Evolutionary conservation across 1,140 invertebrate genomes (phyloP).

Genomic region (Lordiphosa mommai): DNA sequence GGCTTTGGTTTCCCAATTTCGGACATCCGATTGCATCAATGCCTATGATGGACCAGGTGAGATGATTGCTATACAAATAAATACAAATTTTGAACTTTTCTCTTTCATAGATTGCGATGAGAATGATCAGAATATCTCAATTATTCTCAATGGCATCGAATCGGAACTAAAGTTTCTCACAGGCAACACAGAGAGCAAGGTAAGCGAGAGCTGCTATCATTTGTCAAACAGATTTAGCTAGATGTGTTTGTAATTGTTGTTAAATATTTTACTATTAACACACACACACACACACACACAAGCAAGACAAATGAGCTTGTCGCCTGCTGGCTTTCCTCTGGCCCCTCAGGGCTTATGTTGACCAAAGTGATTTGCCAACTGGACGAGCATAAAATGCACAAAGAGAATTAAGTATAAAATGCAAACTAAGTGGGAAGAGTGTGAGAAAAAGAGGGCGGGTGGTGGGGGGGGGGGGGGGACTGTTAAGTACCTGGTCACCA

Average conservation of each 20-base stretch:
- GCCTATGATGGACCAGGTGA: constrained; percentile 91
- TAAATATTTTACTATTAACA: constrained; percentile 63
- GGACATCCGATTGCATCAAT: constrained; percentile 96
- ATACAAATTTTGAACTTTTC: not conserved
- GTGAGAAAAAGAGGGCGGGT: too few species aligned
- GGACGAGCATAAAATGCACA: constrained; percentile 41
- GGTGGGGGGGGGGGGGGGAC: not conserved
- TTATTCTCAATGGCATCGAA: constrained; percentile 94
- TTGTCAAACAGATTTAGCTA: constrained; percentile 2
- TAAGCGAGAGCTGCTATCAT: constrained; percentile 59
- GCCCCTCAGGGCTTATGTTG: constrained; percentile 4
- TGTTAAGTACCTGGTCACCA: not conserved
- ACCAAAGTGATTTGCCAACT: constrained; percentile 40
- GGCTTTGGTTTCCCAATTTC: constrained; percentile 93
- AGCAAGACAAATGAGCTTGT: constrained; percentile 54
- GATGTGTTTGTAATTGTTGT: constrained; percentile 55
- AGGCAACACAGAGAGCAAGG: constrained; percentile 80
- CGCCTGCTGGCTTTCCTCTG: constrained; percentile 22
- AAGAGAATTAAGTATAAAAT: constrained; percentile 47
- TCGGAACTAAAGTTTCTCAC: constrained; percentile 91
- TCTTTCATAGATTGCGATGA: constrained; percentile 83
- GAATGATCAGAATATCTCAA: constrained; percentile 89
- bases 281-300: constrained; percentile 8
- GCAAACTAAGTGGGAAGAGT: constrained; percentile 25
- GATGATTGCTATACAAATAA: constrained; percentile 21